These are phyloP conservation scores for Sphaeramia orbicularis DNA, from an alignment of 2,797 vertebrate species.

Conservation along the genomic window DNA sequence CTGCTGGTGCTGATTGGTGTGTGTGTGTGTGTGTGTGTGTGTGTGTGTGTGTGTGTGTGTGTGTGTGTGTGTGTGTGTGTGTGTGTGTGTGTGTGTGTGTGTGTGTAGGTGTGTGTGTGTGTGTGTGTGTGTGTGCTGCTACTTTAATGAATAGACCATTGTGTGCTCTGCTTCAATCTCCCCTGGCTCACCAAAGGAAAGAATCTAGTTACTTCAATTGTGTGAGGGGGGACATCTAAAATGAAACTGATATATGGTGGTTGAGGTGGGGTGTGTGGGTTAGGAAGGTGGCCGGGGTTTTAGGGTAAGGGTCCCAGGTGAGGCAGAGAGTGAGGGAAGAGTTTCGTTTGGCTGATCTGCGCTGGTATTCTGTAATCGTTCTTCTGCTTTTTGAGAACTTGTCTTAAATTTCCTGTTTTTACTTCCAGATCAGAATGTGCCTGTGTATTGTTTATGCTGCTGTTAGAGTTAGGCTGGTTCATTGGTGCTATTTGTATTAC, in stretches of 20 bases:
- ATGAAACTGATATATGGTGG: slow-evolving; percentile 81
- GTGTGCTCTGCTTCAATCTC: slow-evolving; percentile 78
- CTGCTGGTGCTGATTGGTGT: slow-evolving; percentile 15
- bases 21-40: slow-evolving; percentile 9
- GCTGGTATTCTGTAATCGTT: slow-evolving; percentile 48
- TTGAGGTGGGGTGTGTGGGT: slow-evolving; percentile 26
- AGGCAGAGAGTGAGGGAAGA: slow-evolving; percentile 38
- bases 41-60: slow-evolving; percentile 11
- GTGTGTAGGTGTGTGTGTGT: slow-evolving; percentile 38
- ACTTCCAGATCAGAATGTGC: neutral
- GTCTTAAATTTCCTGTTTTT: slow-evolving; percentile 20
- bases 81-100: slow-evolving; percentile 14
- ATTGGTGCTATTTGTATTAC: neutral
- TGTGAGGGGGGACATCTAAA: slow-evolving; percentile 83
- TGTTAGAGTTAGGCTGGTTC: neutral
- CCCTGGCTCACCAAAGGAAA: slow-evolving; percentile 73
- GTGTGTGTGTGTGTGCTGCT: slow-evolving; percentile 41
- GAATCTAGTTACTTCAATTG: slow-evolving; percentile 86
- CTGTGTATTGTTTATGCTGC: neutral
- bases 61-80: slow-evolving; percentile 10
- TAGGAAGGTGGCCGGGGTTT: slow-evolving; percentile 16
- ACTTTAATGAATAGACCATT: slow-evolving; percentile 83
- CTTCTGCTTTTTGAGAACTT: slow-evolving; percentile 18
- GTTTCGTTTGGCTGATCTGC: slow-evolving; percentile 60
- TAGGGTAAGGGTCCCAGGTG: slow-evolving; percentile 51